Conservation (phyloP, 2,113 vertebrate species). For the Pan troglodytes region NHGRI_mPanTro3-v2.1_pri NC_072419.2:29563001-29563500, state of each 20-base stretch:
- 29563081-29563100: too few relatives aligned
- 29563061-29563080: background rate
- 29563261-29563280: background rate
- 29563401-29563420: background rate
- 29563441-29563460: background rate
- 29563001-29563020: too few relatives aligned
- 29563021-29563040: too few relatives aligned
- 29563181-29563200: slow-evolving; percentile 13
- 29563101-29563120: background rate
- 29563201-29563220: slow-evolving; percentile 19
- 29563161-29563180: background rate
- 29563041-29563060: background rate
- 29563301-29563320: background rate
- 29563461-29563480: background rate
- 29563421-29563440: background rate
- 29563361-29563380: background rate
- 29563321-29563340: background rate
- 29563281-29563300: slow-evolving; percentile 1
- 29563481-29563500: background rate
- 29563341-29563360: background rate
- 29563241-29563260: background rate
- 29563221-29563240: background rate
- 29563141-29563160: background rate
- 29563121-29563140: background rate
- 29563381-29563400: slow-evolving; percentile 1